phyloP scores from a whole-genome alignment of 2,113 vertebrate species.

The Corythaixoides concolor region DNA sequence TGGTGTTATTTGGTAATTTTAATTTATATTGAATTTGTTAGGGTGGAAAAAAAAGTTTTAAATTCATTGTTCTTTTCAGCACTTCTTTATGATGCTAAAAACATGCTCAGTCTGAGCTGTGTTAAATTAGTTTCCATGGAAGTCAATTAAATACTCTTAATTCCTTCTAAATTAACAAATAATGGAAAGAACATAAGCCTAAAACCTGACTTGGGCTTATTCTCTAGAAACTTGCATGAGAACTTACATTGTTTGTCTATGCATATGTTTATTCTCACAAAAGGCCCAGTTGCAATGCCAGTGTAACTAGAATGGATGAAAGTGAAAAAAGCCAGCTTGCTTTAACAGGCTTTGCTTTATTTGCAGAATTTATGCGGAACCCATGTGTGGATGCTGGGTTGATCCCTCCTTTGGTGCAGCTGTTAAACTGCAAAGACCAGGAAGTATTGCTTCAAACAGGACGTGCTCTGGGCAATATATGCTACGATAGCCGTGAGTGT shows the following conservation, averaged over 20 bases:
- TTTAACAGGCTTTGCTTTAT: constrained; percentile 13
- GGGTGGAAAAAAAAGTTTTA: background rate
- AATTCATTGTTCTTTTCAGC: background rate
- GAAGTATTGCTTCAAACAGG: constrained; percentile 96
- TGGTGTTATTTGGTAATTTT: background rate
- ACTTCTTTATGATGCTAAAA: background rate
- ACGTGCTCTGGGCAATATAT: constrained; percentile 97
- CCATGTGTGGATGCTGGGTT: constrained; percentile 93
- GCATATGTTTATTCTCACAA: background rate
- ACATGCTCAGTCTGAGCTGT: background rate
- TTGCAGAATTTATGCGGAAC: constrained; percentile 92
- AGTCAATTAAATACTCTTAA: constrained; percentile 41
- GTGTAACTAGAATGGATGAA: background rate
- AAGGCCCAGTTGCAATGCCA: background rate
- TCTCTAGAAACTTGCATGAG: background rate
- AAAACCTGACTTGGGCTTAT: background rate
- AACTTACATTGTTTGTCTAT: background rate
- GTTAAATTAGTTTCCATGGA: constrained; percentile 33
- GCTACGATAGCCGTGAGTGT: constrained; percentile 99
- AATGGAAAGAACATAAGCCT: background rate
- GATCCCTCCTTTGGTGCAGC: constrained; percentile 92
- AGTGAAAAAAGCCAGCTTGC: background rate
- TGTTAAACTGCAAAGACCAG: constrained; percentile 91
- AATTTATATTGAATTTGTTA: background rate
- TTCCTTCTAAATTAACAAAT: background rate